Percentiles rank a stretch among this genome's conserved stretches.
Evolutionary conservation across 2,888 invertebrate genomes (phyloP).

Genomic region (Mesopsocus fuscifrons): DNA sequence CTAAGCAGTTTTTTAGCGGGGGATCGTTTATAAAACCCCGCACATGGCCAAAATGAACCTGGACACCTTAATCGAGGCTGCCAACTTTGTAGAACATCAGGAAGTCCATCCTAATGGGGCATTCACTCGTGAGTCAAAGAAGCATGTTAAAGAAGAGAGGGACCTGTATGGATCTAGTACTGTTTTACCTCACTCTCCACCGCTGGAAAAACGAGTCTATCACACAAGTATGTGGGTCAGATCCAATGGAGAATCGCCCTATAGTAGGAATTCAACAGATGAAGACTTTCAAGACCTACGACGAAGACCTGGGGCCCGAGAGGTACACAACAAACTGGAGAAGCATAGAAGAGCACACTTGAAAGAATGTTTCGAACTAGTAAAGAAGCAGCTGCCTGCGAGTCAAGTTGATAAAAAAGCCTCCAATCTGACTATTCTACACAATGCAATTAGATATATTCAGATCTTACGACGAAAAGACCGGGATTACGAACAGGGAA

Average conservation of each 20-base stretch:
- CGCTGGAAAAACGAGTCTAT: conserved; percentile 11
- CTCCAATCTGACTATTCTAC: conserved; percentile 80
- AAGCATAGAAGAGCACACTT: conserved; percentile 88
- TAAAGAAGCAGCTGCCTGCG: conserved; percentile 65
- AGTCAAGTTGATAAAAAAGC: conserved; percentile 78
- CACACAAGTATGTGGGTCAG: background rate
- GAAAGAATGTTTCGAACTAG: conserved; percentile 81
- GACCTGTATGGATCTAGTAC: too few relatives aligned
- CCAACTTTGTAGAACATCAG: too few relatives aligned
- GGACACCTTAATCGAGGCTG: too few relatives aligned
- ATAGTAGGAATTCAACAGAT: background rate
- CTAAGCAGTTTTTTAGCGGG: too few relatives aligned
- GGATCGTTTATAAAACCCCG: too few relatives aligned
- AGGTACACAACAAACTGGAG: conserved; percentile 90
- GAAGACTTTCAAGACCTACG: background rate
- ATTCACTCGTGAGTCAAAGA: too few relatives aligned
- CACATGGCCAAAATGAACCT: too few relatives aligned
- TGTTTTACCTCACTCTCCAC: too few relatives aligned
- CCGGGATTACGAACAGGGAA: conserved; percentile 66
- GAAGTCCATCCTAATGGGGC: too few relatives aligned
- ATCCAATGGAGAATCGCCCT: background rate
- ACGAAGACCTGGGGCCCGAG: conserved; percentile 37
- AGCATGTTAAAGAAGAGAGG: too few relatives aligned
- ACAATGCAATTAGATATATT: conserved; percentile 67
- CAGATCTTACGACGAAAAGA: conserved; percentile 58